These are phyloP conservation scores for Sylvilagus floridanus DNA, from an alignment of 2,797 vertebrate species.

Conservation along the genomic window DNA sequence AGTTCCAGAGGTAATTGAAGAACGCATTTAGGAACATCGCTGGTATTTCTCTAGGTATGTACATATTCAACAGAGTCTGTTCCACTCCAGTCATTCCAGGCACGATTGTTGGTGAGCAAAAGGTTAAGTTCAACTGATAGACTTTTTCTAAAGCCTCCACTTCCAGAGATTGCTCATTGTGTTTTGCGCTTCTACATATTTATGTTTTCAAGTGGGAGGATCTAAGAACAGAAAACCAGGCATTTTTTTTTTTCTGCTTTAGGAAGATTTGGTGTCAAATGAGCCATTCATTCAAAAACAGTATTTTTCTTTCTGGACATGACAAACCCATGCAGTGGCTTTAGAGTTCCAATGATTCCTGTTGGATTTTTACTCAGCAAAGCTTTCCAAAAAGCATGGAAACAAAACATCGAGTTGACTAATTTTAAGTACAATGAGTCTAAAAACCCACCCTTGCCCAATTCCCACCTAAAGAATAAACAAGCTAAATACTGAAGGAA, in stretches of 20 bases:
- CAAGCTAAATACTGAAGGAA: not conserved
- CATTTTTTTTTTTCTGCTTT: not conserved
- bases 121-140: conserved; percentile 39
- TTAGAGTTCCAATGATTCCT: not conserved
- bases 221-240: not conserved
- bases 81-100: not conserved
- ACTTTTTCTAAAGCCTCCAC: not conserved
- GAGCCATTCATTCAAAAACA: conserved; percentile 4
- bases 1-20: conserved; percentile 58
- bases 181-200: not conserved
- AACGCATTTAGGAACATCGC: conserved; percentile 41
- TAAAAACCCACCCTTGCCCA: not conserved
- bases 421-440: not conserved
- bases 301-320: conserved; percentile 8
- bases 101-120: conserved; percentile 33
- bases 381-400: not conserved
- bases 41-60: conserved; percentile 50
- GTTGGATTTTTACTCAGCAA: not conserved
- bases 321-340: not conserved
- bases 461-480: not conserved
- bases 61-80: not conserved
- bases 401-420: not conserved
- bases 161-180: not conserved
- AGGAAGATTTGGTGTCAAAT: not conserved
- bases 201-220: conserved; percentile 12